phyloP scores from a whole-genome alignment of 2,797 vertebrate species.

The Dipus sagitta region DNA sequence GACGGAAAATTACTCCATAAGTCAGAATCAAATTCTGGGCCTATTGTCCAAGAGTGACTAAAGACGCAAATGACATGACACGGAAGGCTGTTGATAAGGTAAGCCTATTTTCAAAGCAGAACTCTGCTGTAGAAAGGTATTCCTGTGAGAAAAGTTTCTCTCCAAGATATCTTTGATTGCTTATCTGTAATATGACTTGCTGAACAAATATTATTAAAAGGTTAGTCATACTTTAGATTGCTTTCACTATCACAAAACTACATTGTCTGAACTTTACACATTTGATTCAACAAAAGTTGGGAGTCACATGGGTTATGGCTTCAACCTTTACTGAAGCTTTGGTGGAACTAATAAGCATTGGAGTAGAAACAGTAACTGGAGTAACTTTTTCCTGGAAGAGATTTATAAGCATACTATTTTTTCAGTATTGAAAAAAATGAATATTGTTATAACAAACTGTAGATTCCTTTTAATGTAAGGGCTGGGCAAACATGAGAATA shows the following conservation, averaged over 20 bases:
- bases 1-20: constrained; percentile 37
- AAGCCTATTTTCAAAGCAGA: constrained; percentile 63
- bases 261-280: constrained; percentile 82
- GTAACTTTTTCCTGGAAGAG: neutral
- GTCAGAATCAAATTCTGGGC: constrained; percentile 20
- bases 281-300: constrained; percentile 78
- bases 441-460: neutral
- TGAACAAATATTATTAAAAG: constrained; percentile 88
- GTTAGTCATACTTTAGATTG: constrained; percentile 82
- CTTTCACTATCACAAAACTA: constrained; percentile 81
- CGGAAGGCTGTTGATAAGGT: constrained; percentile 35
- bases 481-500: neutral
- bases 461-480: neutral
- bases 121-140: constrained; percentile 62
- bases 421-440: neutral
- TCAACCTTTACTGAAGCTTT: constrained; percentile 72
- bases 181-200: constrained; percentile 86
- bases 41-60: constrained; percentile 18
- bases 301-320: constrained; percentile 50
- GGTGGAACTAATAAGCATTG: constrained; percentile 58
- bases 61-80: neutral
- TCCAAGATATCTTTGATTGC: constrained; percentile 75
- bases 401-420: neutral
- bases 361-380: constrained; percentile 42
- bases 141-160: constrained; percentile 67